Percentiles rank a stretch among this genome's conserved stretches.
Conservation (phyloP, 2,797 vertebrate species). For the Rousettus madagascariensis region DNA sequence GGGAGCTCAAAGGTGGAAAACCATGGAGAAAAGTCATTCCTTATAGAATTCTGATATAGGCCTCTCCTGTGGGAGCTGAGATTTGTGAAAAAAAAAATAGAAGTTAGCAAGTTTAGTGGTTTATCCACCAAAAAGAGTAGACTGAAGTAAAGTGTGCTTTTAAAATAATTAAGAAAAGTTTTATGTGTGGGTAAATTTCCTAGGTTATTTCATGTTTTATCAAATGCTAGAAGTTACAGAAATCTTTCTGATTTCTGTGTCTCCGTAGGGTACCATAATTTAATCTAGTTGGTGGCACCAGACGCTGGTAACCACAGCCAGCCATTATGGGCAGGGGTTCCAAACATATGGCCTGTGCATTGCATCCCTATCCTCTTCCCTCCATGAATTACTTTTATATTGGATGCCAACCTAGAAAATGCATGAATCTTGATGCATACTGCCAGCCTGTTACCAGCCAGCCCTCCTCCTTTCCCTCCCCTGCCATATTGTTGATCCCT, state of each 20-base stretch:
- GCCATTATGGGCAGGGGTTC: slow-evolving; percentile 64
- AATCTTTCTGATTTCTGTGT: slow-evolving; percentile 41
- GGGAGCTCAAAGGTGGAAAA: slow-evolving; percentile 25
- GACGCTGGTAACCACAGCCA: slow-evolving; percentile 53
- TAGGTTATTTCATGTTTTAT: not conserved
- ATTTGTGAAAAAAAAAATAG: slow-evolving; percentile 16
- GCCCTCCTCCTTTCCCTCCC: slow-evolving; percentile 58
- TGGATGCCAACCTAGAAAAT: slow-evolving; percentile 64
- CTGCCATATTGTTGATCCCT: slow-evolving; percentile 51
- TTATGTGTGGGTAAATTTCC: not conserved
- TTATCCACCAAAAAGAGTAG: not conserved
- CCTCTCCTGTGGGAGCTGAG: slow-evolving; percentile 10
- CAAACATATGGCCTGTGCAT: slow-evolving; percentile 64
- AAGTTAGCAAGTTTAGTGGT: not conserved
- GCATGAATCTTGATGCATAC: slow-evolving; percentile 63
- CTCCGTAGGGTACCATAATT: slow-evolving; percentile 58
- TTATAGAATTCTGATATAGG: slow-evolving; percentile 8
- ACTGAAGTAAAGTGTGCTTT: not conserved
- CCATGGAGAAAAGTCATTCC: not conserved
- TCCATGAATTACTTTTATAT: slow-evolving; percentile 73
- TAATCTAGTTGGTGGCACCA: slow-evolving; percentile 62
- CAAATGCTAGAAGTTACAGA: slow-evolving; percentile 48
- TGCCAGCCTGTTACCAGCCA: slow-evolving; percentile 75
- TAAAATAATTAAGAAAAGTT: not conserved
- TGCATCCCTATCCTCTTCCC: slow-evolving; percentile 34